Percentiles rank a stretch among this genome's conserved stretches.
phyloP scores from a whole-genome alignment of 1,140 invertebrate species.

The Drosophila nannoptera region DNA sequence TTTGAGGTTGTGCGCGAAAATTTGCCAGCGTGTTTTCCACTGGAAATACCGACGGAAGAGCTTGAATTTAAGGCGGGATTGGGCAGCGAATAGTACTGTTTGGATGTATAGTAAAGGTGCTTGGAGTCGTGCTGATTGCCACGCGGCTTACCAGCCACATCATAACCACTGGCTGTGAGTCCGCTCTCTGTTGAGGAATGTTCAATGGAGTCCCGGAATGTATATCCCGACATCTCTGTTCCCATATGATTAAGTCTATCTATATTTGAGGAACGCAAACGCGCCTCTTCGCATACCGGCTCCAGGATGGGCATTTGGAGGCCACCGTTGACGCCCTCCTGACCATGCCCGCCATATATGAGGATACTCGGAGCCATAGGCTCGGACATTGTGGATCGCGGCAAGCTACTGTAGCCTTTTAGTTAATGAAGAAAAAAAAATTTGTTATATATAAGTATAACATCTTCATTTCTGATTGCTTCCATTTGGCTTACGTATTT shows the following conservation, averaged over 20 bases:
- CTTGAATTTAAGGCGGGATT: slow-evolving; percentile 51
- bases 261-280: slow-evolving; percentile 60
- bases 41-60: slow-evolving; percentile 35
- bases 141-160: slow-evolving; percentile 64
- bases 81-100: slow-evolving; percentile 76
- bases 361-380: slow-evolving; percentile 80
- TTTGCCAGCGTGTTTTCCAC: slow-evolving; percentile 37
- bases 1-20: slow-evolving; percentile 39
- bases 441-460: slow-evolving; percentile 3
- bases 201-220: slow-evolving; percentile 86
- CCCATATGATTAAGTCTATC: slow-evolving; percentile 52
- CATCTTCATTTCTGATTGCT: slow-evolving; percentile 1
- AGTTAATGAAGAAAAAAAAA: slow-evolving; percentile 17
- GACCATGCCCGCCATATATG: slow-evolving; percentile 45
- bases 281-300: slow-evolving; percentile 82
- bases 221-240: slow-evolving; percentile 80
- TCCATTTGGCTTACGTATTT: slow-evolving; percentile 63
- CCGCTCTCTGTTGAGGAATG: slow-evolving; percentile 83
- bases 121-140: slow-evolving; percentile 79
- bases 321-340: slow-evolving; percentile 47
- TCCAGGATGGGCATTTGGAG: slow-evolving; percentile 79
- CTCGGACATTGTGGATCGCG: slow-evolving; percentile 88
- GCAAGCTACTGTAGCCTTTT: slow-evolving; percentile 89
- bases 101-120: slow-evolving; percentile 48
- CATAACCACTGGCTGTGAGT: slow-evolving; percentile 80